Conservation (phyloP, 2,797 vertebrate genomes). For the Orestias chungarensis region DNA sequence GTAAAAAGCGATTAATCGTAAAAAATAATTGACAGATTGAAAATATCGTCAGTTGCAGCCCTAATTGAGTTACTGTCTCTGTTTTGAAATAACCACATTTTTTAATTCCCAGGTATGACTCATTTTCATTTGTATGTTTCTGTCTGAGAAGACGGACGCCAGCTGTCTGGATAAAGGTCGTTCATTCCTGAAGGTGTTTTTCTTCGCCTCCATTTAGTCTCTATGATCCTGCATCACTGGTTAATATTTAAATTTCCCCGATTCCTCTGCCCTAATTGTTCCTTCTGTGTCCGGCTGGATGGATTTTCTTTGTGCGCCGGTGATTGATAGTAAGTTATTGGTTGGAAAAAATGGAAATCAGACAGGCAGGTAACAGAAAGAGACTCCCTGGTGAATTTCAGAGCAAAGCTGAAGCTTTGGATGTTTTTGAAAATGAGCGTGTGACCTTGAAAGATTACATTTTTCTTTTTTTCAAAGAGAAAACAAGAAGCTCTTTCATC, state of each 20-base stretch:
- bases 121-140: no score
- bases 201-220: not conserved
- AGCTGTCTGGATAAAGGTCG: not conserved
- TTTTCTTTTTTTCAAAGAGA: not conserved
- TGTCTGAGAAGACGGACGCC: no score
- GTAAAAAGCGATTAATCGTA: no score
- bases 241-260: not conserved
- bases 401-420: slow-evolving; percentile 25
- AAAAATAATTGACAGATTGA: no score
- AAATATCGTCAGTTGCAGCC: no score
- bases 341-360: slow-evolving; percentile 44
- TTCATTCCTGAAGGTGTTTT: not conserved
- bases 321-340: slow-evolving; percentile 51
- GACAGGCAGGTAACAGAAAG: slow-evolving; percentile 20
- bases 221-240: not conserved
- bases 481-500: no score
- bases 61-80: no score
- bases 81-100: no score
- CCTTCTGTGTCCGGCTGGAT: not conserved
- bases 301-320: slow-evolving; percentile 10
- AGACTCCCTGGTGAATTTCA: slow-evolving; percentile 27
- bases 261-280: not conserved
- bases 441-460: slow-evolving; percentile 38
- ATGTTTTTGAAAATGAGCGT: slow-evolving; percentile 36
- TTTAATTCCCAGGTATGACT: no score